Base-by-base conservation (phyloP, 1,140 invertebrate genomes). In the Formica exsecta region DNA sequence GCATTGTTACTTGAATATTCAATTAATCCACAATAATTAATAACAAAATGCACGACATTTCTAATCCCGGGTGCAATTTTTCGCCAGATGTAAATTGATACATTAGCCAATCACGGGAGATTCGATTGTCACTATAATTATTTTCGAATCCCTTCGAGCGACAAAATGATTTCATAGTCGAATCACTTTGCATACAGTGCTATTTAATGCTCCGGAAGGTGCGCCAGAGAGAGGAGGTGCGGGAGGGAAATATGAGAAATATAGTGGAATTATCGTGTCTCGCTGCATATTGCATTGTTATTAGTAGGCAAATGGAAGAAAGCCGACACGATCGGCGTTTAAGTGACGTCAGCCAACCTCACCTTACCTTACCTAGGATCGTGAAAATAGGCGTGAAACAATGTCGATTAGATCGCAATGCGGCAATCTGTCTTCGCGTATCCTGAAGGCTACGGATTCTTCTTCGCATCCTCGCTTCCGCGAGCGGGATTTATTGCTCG, bases 341-440 rank as follows among this genome's bases (percentile, higher is more conserved):
- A 19, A 16, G 32, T 89, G 87, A 90, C 89, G 87, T 90, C 87
- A 89, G 61, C 62, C 51, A 7, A 66, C 87, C 85, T 90, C 11
- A 66, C 87, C 85, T 90, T 77, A 32, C 25, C 25, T 29, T 32
- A 64, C 76, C 87, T 74, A 79, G 32, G 85, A 86, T 84, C 77
- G 54, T 87, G 88, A 79, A 90, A 90, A 90, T 90, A 90, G 61
- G 87, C 79, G 74, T 89, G 87, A 89, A 89, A 87, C 75, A 90
- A 89, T 44, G n/a, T 57, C 87, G 89, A 77, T 87, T 89, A 89
- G 75, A 90, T 80, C 87, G 44, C 65, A 51, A 79, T 2, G 38
- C 22, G 75, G 62, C 59, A 75, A 77, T 86, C 59, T 25, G 29
- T 38, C 57, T 59, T 75, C 77, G 64, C 48, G 32, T 76, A 36